Percentiles rank a stretch among this genome's conserved stretches.
Evolutionary conservation across 2,113 vertebrate genomes (phyloP).

Genomic region (Calyptomena viridis): DNA sequence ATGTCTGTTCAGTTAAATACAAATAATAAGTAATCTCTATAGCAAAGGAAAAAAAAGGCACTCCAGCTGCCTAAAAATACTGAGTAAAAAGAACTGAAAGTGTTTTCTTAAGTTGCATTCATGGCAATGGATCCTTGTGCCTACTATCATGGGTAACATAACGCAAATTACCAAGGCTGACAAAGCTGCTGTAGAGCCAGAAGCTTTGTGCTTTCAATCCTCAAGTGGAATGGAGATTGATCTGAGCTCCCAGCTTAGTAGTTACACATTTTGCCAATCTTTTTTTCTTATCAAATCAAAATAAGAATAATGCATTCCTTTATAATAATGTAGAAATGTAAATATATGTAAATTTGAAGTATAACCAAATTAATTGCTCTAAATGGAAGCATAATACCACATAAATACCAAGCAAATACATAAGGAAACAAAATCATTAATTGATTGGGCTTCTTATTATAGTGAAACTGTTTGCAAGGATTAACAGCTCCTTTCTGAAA

Average conservation of each 20-base stretch:
- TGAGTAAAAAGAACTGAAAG: conserved; percentile 21
- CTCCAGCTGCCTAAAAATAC: not conserved
- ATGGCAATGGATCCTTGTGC: conserved; percentile 16
- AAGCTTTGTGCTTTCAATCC: conserved; percentile 6
- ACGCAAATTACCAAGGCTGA: conserved; percentile 40
- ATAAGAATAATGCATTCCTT: not conserved
- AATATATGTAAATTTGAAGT: not conserved
- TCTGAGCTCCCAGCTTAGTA: not conserved
- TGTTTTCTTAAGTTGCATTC: conserved; percentile 15
- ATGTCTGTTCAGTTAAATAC: not conserved
- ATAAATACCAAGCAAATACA: conserved; percentile 24
- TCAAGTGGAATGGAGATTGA: conserved; percentile 12
- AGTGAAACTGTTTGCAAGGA: conserved; percentile 7
- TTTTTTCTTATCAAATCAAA: conserved; percentile 23
- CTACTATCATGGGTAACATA: conserved; percentile 31
- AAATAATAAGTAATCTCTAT: conserved; percentile 1
- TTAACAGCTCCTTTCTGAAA: conserved; percentile 37
- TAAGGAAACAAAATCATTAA: conserved; percentile 28
- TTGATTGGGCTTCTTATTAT: not conserved
- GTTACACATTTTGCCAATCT: conserved; percentile 21
- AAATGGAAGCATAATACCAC: conserved; percentile 11
- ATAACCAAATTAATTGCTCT: conserved; percentile 26
- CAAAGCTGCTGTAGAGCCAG: conserved; percentile 43
- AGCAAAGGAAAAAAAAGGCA: not conserved
- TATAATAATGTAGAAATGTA: conserved; percentile 12